Evolutionary conservation across 2,113 vertebrate genomes (phyloP), one percentile per base, ranked within the genome.

Genomic region (Lipotes vexillifer): DNA sequence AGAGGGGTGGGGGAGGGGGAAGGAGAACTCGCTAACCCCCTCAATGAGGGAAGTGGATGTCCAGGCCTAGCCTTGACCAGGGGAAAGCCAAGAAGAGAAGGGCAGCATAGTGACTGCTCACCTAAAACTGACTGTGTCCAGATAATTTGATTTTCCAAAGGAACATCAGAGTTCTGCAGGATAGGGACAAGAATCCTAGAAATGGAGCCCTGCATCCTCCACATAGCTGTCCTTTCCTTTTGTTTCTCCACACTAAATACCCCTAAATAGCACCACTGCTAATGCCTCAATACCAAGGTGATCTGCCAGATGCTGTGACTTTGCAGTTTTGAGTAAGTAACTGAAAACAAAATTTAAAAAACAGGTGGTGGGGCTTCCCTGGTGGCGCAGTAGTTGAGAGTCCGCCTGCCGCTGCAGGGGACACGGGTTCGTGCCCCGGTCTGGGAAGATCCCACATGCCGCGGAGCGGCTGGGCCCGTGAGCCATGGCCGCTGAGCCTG

Each of bases 311-410:
- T 18, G 66, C 88, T 27, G 90, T 72, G 93, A 63, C n/a, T 89
- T 2, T 1, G 13, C 65, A 97, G 74, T 84, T 78, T 74, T 12
- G 90, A 93, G 80, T 68, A 77, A 77, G 23, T 75, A 92, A 88
- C 82, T 86, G 95, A 97, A 97, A 98, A 97, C 93, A 88, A 98
- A 1, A 55, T 94, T 94, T 52, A 92, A 93, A 93, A 96, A 94
- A 36, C 13, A 49, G 46, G 46, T 13, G 46, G 46, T 49, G 46
- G 46, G 46, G 46, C 46, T 49, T 49, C 46, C 46, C 46, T 49
- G 46, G 46, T 49, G 46, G 12, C 2, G 1, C 46, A 49, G 46
- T 49, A 12, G 46, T 49, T 49, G 46, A 49, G 46, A 49, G 46
- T 49, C 46, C 2, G 10, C 10, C 44, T 46, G 44, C 44, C 44